Evolutionary conservation across 2,888 invertebrate species (phyloP).

Genomic region (Ormyrus nitidulus): DNA sequence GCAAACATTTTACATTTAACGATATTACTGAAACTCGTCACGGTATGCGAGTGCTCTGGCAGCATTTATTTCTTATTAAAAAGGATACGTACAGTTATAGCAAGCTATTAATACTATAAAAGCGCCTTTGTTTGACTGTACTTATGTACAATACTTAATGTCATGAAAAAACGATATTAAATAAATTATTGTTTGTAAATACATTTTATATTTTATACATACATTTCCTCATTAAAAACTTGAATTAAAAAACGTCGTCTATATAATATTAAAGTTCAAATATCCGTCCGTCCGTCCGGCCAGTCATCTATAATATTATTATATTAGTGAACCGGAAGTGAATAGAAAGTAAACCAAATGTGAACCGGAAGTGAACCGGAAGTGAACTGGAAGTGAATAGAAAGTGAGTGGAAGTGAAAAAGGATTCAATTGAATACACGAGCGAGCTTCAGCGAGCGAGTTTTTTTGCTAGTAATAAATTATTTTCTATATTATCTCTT

Average conservation of each 20-base stretch:
- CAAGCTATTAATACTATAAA: conserved; percentile 28
- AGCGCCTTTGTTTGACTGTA: conserved; percentile 37
- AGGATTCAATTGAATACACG: too few species aligned
- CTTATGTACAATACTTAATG: conserved; percentile 50
- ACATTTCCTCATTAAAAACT: neutral
- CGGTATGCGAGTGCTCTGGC: conserved; percentile 33
- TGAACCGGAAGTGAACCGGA: too few species aligned
- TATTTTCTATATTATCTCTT: too few species aligned
- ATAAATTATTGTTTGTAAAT: conserved; percentile 50
- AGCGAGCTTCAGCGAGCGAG: too few species aligned
- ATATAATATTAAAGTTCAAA: neutral
- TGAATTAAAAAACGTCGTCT: neutral
- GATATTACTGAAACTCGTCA: conserved; percentile 25
- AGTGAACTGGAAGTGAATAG: too few species aligned
- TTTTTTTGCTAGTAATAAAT: too few species aligned
- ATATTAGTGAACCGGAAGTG: too few species aligned
- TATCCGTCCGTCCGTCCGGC: too few species aligned
- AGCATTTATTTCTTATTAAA: conserved; percentile 44
- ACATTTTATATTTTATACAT: conserved; percentile 15
- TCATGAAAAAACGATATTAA: conserved; percentile 35
- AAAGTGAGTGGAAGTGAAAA: too few species aligned
- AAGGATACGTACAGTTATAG: conserved; percentile 35
- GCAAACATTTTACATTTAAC: conserved; percentile 53
- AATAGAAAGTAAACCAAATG: too few species aligned
- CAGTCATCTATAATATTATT: too few species aligned